These are phyloP conservation scores for Axea sp. DNA, from an alignment of 2,888 invertebrate genomes.

Conservation along the genomic window DNA sequence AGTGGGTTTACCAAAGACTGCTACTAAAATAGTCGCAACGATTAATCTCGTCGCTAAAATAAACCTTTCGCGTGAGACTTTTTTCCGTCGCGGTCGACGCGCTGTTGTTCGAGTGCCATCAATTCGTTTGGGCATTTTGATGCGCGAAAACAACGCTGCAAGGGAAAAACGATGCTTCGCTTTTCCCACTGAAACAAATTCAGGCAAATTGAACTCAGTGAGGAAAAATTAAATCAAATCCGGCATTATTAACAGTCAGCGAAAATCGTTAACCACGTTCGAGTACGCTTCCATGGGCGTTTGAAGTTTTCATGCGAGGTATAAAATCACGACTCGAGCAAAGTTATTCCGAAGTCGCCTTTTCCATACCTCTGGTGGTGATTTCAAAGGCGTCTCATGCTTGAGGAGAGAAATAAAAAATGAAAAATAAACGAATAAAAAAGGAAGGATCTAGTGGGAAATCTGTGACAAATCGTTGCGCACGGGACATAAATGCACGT, in stretches of 20 bases:
- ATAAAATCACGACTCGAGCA: background rate
- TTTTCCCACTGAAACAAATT: no score
- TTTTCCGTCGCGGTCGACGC: constrained; percentile 1
- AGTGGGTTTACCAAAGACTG: constrained; percentile 14
- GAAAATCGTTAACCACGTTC: no score
- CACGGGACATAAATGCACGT: constrained; percentile 33
- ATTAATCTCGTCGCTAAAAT: constrained; percentile 42
- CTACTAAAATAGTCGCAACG: constrained; percentile 30
- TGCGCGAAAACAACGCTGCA: no score
- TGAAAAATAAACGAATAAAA: background rate
- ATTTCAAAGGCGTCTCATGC: constrained; percentile 3
- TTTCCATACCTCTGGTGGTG: constrained; percentile 1
- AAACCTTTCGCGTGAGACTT: constrained; percentile 27
- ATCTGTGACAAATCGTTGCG: constrained; percentile 55
- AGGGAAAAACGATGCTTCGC: no score
- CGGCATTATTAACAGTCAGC: no score
- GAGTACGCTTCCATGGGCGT: no score
- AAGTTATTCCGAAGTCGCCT: background rate
- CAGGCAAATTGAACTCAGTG: no score
- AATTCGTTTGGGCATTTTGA: constrained; percentile 28
- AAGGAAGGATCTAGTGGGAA: constrained; percentile 13
- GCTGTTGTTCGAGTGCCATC: constrained; percentile 11
- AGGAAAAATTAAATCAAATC: no score
- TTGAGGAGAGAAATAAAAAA: background rate
- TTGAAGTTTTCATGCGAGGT: background rate